A percentile compares a stretch with the other conserved stretches of the same genome.
Evolutionary conservation across 2,113 vertebrate species (phyloP).

Genomic region (Montifringilla adamsi): DNA sequence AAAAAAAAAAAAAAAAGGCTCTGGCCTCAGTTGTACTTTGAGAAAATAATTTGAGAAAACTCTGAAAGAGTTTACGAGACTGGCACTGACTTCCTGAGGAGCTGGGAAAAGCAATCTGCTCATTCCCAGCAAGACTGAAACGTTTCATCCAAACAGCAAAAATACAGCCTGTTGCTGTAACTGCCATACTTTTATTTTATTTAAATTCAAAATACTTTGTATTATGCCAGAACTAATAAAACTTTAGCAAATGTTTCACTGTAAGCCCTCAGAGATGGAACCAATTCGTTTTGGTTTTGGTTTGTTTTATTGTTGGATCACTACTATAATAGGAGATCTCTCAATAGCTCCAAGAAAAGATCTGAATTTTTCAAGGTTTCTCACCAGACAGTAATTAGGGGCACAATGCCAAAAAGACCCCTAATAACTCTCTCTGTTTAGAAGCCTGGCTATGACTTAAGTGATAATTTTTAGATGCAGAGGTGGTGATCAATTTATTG

Average conservation of each 20-base stretch:
- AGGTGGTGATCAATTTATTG: not conserved
- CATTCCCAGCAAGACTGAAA: conserved; percentile 42
- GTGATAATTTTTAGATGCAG: not conserved
- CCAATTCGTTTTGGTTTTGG: not conserved
- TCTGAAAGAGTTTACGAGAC: conserved; percentile 20
- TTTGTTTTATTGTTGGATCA: not conserved
- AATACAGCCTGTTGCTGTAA: conserved; percentile 24
- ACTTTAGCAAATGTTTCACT: not conserved
- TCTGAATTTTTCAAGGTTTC: not conserved
- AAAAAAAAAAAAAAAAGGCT: not conserved
- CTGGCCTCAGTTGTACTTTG: not conserved
- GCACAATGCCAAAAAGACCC: not conserved
- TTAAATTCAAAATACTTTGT: conserved; percentile 16
- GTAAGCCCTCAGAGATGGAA: not conserved
- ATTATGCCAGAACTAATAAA: conserved; percentile 10
- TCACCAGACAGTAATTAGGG: not conserved
- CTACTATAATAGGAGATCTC: not conserved
- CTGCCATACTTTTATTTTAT: not conserved
- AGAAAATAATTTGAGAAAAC: not conserved
- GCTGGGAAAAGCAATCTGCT: conserved; percentile 16
- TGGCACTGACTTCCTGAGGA: conserved; percentile 25
- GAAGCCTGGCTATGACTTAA: not conserved
- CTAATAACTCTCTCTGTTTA: not conserved
- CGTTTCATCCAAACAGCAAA: not conserved
- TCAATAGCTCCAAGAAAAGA: not conserved